Percentiles rank a stretch among this genome's conserved stretches.
Evolutionary conservation across 2,888 invertebrate genomes (phyloP).

Genomic region (Zaprionus lineosus): DNA sequence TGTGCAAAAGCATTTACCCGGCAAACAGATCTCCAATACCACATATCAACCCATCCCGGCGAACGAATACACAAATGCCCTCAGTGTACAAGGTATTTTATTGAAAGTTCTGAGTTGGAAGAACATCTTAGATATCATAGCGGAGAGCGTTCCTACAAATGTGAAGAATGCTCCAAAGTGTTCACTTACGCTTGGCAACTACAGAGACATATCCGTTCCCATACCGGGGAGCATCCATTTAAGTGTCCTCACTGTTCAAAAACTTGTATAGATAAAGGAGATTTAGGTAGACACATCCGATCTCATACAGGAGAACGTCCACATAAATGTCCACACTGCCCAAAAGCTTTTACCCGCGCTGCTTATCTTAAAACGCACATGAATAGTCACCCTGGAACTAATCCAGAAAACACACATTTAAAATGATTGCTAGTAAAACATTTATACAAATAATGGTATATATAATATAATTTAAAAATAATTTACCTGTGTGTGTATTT

Average conservation of each 20-base stretch:
- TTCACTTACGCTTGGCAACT: constrained; percentile 35
- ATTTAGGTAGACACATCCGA: constrained; percentile 23
- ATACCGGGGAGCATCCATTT: constrained; percentile 26
- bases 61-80: constrained; percentile 35
- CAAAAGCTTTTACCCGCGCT: constrained; percentile 29
- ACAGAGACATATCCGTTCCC: constrained; percentile 31
- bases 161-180: constrained; percentile 20
- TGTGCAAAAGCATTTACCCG: constrained; percentile 32
- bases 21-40: constrained; percentile 39
- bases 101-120: constrained; percentile 26
- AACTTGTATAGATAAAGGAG: constrained; percentile 24
- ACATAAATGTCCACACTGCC: constrained; percentile 31
- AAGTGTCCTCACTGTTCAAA: constrained; percentile 39
- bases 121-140: constrained; percentile 36
- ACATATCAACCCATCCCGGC: constrained; percentile 42
- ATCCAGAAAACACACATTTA: no score
- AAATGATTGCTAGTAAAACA: no score
- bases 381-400: neutral
- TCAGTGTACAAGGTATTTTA: constrained; percentile 40
- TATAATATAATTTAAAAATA: no score
- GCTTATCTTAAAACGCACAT: constrained; percentile 33
- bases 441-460: no score
- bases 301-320: constrained; percentile 38
- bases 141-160: constrained; percentile 31
- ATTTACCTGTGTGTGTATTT: no score